A percentile compares a stretch with the other conserved stretches of the same genome.
These are phyloP conservation scores for Perodicticus potto DNA, from an alignment of 2,797 vertebrate genomes.

Conservation along the genomic window DNA sequence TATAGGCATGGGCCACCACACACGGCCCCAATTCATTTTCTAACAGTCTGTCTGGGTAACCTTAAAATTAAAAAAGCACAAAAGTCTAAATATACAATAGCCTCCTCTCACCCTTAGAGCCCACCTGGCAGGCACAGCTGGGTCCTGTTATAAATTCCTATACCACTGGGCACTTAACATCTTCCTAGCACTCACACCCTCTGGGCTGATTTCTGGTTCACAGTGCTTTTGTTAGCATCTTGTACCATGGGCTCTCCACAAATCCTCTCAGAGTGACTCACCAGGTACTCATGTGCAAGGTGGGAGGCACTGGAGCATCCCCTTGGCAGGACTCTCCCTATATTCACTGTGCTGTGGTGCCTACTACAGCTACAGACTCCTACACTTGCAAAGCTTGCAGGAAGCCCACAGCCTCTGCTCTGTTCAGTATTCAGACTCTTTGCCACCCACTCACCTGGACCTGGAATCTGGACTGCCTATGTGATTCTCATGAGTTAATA, in stretches of 20 bases:
- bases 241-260: background rate
- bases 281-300: background rate
- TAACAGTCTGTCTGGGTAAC: background rate
- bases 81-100: background rate
- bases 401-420: background rate
- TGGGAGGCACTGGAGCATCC: background rate
- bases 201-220: background rate
- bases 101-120: background rate
- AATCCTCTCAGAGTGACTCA: background rate
- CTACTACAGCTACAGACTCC: background rate
- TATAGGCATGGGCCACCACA: background rate
- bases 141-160: background rate
- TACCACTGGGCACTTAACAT: background rate
- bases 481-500: background rate
- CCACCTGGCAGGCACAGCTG: background rate
- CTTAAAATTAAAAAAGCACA: background rate
- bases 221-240: background rate
- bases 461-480: background rate
- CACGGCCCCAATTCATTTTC: background rate
- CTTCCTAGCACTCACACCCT: background rate
- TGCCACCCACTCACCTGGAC: background rate
- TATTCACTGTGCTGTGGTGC: background rate
- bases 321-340: background rate
- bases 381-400: background rate
- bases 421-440: background rate